Base-by-base conservation (phyloP, 2,113 vertebrate genomes). In the Neolamprologus tretocephalus region DNA sequence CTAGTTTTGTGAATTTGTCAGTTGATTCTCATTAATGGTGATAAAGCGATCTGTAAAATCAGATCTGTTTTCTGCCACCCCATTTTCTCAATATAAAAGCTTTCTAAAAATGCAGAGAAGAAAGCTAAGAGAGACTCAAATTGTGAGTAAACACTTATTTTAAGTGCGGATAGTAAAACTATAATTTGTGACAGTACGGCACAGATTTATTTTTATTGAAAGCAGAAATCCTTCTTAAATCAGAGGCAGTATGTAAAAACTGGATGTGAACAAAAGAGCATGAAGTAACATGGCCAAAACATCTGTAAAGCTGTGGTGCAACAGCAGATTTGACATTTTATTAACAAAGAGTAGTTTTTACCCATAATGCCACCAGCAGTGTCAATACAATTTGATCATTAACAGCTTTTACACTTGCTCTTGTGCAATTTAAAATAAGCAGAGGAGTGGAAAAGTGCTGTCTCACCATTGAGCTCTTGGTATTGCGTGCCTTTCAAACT, bases 381-480 rank as follows among this genome's bases (percentile, higher is more conserved):
- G 53, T 82, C 47, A 80, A 81, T 86, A 37, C 16, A 57, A 85
- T 53, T 80, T 37, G 57, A 31, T 57, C 14, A 85, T 86, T 92
- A 78, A 80, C 51, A 87, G 73, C 83, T 90, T 87, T 83, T 90
- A 75, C 82, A 57, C 81, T 89, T 37, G 63, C 80, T 86, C 49
- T 85, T 85, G 51, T 92, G 90, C 79, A 91, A 80, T 85, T 81
- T 37, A 91, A 88, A 83, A 86, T 57, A 45, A 89, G 57, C 73
- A 90, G 81, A 88, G 45, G 68, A 85, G 91, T 58, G 68, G 49
- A 81, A 95, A 96, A 95, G 88, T 94, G 95, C 95, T 96, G 95
- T 96, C 81, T 96, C 95, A 96, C 88, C 80, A 90, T 31, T 57
- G 17, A 94, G 89, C 90, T 68, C 49, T 63, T 54, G 81, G 88